A percentile compares a stretch with the other conserved stretches of the same genome.
These are phyloP conservation scores for Hydrophis major DNA, from an alignment of 2,797 vertebrate genomes.

Conservation along the genomic window DNA sequence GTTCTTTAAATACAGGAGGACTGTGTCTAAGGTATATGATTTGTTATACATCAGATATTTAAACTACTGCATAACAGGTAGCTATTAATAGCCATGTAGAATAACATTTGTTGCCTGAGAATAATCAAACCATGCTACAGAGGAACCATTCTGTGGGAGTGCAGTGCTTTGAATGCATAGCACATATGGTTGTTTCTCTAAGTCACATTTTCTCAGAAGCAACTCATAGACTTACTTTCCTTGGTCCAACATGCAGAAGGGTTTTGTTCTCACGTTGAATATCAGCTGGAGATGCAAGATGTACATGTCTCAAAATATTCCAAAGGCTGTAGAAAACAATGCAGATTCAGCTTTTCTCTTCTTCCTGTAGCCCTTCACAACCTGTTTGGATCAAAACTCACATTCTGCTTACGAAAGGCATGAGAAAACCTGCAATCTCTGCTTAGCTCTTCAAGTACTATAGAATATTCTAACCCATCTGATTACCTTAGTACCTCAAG, in stretches of 20 bases:
- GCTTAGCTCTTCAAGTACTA: neutral
- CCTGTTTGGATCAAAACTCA: neutral
- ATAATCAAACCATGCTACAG: neutral
- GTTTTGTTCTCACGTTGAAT: neutral
- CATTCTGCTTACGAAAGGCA: neutral
- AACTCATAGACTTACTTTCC: neutral
- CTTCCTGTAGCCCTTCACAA: neutral
- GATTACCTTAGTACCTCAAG: neutral
- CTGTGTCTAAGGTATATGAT: neutral
- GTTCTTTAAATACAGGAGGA: neutral
- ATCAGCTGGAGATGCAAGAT: neutral
- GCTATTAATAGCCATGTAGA: neutral
- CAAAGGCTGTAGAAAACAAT: neutral
- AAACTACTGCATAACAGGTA: neutral
- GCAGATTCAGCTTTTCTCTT: neutral
- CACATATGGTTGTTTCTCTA: neutral
- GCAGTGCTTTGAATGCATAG: neutral
- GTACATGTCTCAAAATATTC: neutral
- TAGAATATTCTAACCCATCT: neutral
- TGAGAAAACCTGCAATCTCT: neutral
- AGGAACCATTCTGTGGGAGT: neutral
- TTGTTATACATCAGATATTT: neutral
- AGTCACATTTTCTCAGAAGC: neutral
- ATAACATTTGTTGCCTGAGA: neutral
- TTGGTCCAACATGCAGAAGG: neutral